Conservation (phyloP, 2,888 invertebrate genomes). For the Abrostola tripartita region DNA sequence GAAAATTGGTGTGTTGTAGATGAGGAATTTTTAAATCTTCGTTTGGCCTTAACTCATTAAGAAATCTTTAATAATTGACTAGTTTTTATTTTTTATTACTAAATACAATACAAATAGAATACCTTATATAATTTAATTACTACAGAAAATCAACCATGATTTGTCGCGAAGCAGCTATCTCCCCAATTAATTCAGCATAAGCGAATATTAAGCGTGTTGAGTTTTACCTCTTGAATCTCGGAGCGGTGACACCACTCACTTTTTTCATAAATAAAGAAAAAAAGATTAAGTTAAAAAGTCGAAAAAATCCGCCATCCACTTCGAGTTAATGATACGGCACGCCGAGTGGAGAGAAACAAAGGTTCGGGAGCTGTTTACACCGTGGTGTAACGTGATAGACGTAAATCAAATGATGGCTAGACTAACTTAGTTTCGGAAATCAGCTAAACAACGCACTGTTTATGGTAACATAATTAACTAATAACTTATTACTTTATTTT, state of each 20-base stretch:
- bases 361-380: conserved; percentile 75
- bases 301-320: conserved; percentile 83
- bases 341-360: conserved; percentile 86
- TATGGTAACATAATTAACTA: too few species aligned
- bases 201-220: conserved; percentile 70
- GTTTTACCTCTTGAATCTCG: conserved; percentile 71
- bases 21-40: too few species aligned
- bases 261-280: conserved; percentile 82
- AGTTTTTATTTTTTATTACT: too few species aligned
- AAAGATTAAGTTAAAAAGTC: conserved; percentile 85
- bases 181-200: conserved; percentile 75
- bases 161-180: conserved; percentile 22
- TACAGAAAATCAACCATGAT: conserved; percentile 1
- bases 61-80: too few species aligned
- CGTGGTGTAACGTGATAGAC: conserved; percentile 55
- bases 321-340: conserved; percentile 88
- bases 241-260: conserved; percentile 81
- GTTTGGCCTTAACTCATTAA: too few species aligned
- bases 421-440: too few species aligned
- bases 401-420: neutral
- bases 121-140: neutral
- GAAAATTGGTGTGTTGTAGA: too few species aligned
- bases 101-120: too few species aligned
- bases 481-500: too few species aligned
- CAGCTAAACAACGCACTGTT: too few species aligned